A percentile compares a stretch with the other conserved stretches of the same genome.
phyloP scores from a whole-genome alignment of 2,888 invertebrate species.

The Prosopocoilus inquinatus region DNA sequence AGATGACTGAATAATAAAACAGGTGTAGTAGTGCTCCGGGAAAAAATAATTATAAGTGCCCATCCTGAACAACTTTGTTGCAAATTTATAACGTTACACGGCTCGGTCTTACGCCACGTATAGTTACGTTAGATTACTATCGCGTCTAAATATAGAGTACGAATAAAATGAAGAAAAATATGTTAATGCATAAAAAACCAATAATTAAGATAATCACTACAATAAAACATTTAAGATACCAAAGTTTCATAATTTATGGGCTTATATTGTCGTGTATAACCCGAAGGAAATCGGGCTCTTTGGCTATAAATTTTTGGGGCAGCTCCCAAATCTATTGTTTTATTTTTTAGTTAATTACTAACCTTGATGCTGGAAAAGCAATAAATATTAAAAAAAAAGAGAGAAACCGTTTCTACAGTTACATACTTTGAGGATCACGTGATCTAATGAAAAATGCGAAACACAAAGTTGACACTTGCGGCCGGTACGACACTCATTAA shows the following conservation, averaged over 20 bases:
- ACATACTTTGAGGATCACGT: no score
- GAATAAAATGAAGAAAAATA: slow-evolving; percentile 26
- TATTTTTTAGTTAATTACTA: slow-evolving; percentile 1
- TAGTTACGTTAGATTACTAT: slow-evolving; percentile 1
- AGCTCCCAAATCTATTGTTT: not conserved
- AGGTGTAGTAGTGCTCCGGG: no score
- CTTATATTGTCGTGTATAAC: slow-evolving; percentile 1
- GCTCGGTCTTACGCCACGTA: no score
- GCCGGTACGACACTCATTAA: no score
- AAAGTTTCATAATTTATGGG: not conserved
- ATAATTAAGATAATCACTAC: slow-evolving; percentile 30
- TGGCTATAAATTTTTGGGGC: not conserved
- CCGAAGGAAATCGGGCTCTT: slow-evolving; percentile 3
- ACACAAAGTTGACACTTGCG: no score
- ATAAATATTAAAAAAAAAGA: no score
- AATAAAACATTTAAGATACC: slow-evolving; percentile 1
- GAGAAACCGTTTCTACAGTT: no score
- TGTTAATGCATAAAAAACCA: slow-evolving; percentile 29
- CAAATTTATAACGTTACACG: no score
- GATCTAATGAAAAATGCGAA: no score
- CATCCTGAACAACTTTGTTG: no score
- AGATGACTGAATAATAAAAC: no score
- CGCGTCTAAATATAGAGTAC: slow-evolving; percentile 18
- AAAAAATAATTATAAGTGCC: no score
- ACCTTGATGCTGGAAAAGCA: not conserved